Evolutionary conservation across 2,888 invertebrate species (phyloP).

Genomic region (Lycia hirtaria): DNA sequence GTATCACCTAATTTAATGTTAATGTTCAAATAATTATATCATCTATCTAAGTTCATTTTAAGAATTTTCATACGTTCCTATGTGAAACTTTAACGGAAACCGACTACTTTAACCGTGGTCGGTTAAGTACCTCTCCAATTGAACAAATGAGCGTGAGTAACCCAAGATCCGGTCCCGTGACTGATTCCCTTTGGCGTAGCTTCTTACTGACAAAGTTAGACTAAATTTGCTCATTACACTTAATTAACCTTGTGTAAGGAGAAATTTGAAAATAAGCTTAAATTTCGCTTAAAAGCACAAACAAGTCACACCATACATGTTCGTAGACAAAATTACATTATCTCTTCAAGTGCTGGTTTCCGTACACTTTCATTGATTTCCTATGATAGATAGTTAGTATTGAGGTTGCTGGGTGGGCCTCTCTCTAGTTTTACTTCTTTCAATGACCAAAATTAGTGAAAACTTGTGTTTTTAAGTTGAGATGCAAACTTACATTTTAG

Average conservation of each 20-base stretch:
- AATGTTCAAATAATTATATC: no score
- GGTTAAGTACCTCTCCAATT: conserved; percentile 73
- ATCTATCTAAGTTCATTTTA: background rate
- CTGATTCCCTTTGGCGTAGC: conserved; percentile 56
- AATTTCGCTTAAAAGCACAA: background rate
- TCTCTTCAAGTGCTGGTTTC: no score
- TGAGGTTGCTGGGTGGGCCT: no score
- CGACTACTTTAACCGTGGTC: conserved; percentile 60
- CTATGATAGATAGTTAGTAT: no score
- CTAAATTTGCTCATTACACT: background rate
- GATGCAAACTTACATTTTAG: no score
- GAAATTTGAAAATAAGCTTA: background rate
- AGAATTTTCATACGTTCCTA: conserved; percentile 54
- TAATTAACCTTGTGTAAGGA: background rate
- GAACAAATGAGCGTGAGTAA: conserved; percentile 78
- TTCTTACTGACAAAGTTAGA: conserved; percentile 46
- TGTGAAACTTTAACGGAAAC: conserved; percentile 73
- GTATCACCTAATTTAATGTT: no score
- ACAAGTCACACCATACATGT: no score
- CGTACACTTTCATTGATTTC: no score
- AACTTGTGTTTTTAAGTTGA: no score
- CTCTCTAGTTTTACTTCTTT: no score
- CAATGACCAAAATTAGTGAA: no score
- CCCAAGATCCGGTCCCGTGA: conserved; percentile 77
- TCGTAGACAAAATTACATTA: no score